Percentiles rank a stretch among this genome's conserved stretches.
Evolutionary conservation across 2,797 vertebrate genomes (phyloP).

Genomic region (Arnoldichthys spilopterus): DNA sequence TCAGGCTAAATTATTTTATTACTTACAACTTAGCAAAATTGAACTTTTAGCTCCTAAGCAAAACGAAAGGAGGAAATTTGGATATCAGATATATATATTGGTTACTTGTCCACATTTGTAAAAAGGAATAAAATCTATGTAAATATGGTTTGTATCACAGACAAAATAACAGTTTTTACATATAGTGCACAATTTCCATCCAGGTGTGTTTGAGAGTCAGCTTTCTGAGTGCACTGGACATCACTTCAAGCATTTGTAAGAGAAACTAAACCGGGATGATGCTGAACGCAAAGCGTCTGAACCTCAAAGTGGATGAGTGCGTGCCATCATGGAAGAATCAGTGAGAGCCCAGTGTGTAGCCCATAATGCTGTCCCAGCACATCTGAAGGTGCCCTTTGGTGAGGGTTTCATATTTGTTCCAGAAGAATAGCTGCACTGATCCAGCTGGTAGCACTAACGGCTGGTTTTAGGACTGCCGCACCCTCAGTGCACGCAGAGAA

Average conservation of each 20-base stretch:
- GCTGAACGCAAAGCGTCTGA: background rate
- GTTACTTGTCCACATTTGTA: no score
- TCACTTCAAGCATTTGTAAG: no score
- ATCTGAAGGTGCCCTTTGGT: conserved; percentile 80
- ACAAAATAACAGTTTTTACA: background rate
- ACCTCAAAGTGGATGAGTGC: background rate
- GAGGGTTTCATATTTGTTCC: conserved; percentile 73
- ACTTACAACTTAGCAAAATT: no score
- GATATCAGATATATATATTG: no score
- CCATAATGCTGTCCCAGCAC: conserved; percentile 72
- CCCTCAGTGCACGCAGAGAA: conserved; percentile 47
- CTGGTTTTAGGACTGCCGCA: conserved; percentile 27
- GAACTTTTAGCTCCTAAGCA: no score
- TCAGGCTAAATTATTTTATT: no score
- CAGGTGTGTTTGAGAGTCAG: background rate
- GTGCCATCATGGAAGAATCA: conserved; percentile 53
- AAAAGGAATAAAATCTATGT: no score
- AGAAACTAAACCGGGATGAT: conserved; percentile 9
- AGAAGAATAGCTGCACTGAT: conserved; percentile 68
- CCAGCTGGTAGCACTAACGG: conserved; percentile 65
- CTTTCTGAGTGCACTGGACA: background rate
- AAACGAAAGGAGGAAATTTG: no score
- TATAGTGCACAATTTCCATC: background rate
- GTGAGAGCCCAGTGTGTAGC: conserved; percentile 64
- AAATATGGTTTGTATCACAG: no score